Evolutionary conservation across 2,113 vertebrate species (phyloP), one percentile per base, ranked within the genome.

Genomic region (Phyllostomus discolor): DNA sequence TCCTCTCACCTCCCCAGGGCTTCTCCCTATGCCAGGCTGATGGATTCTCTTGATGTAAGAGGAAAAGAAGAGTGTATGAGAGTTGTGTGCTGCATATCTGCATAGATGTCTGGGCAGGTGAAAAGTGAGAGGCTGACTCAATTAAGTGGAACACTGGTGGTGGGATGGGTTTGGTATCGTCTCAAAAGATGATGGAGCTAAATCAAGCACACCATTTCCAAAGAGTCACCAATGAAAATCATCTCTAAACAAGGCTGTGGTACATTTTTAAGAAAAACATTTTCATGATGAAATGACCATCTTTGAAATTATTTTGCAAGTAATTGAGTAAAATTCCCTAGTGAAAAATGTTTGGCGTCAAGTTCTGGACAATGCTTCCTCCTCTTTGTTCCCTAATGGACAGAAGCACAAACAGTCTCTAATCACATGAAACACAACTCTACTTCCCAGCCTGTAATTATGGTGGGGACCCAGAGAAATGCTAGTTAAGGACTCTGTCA

Each of bases 371-470:
- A 94, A 79, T 0, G 26, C 80, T 90, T 82, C 72, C 82, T 86
- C 72, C 50, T 95, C 64, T 97, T 82, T 70, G n/a, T 89, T 97
- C 80, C 50, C 66, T 96, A 95, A 96, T 66, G 90, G 96, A 86
- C 94, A 97, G 93, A 4, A 91, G 95, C n/a, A 5, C 91, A 97
- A 98, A 95, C 95, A 95, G 89, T 72, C 88, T 93, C 38, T 82
- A 96, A 98, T 95, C 95, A 88, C 88, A 79, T 43, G 59, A 98
- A 98, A 97, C 10, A 14, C 79, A 96, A 62, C 76, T 92, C 92
- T 88, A 83, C 64, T 72, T 95, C 67, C 90, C 88, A 97, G 96
- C 73, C 98, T 97, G 0, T 91, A 95, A 97, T 98, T 97, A 97
- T 15, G 81, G 78, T 62, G 86, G 57, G 2, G 0, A 76, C 69